Evolutionary conservation across 2,113 vertebrate genomes (phyloP), one percentile per base, ranked within the genome.

Genomic region (Rhizomys pruinosus): DNA sequence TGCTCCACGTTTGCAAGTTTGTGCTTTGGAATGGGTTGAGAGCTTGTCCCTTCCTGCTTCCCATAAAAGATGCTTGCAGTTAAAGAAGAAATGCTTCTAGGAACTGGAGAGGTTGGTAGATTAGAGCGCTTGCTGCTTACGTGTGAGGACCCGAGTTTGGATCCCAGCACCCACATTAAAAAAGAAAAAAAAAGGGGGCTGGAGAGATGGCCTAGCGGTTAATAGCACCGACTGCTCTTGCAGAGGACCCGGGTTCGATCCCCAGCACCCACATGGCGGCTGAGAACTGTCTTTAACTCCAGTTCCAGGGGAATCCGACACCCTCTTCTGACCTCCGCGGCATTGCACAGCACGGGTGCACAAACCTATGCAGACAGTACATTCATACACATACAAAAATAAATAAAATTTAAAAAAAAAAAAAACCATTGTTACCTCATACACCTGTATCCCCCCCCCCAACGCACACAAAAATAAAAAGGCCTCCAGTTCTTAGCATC

Each of bases 1-100:
- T 57, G 39, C 57, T 47, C 10, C 23, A n/a, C 34, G 42, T 79
- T 19, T 25, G 9, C 25, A 42, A 7, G 19, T 84, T 71, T 52
- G 32, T 66, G 29, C 29, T 90, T 93, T 63, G 81, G 34, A 95
- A 90, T 2, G 32, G 71, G 39, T 66, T 73, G 79, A 77, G 27
- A 32, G 13, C 15, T 55, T 34, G 52, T 13, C 34, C 34, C 42
- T 37, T 19, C 23, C 44, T 37, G 44, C 22, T 71, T 17, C 25
- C 66, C 5, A 22, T 55, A n/a, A 59, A 80, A 90, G 42, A 44
- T 17, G 42, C 27, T 42, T 57, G 81, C 29, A 77, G 0, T 27
- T 17, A 32, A 63, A 63, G 47, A 42, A 32, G 17, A 29, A 29
- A 63, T 7, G 37, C 42, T 82, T 82, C 59, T 32, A 82, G 63